Percentiles rank a stretch among this genome's conserved stretches.
These are phyloP conservation scores for Euwallacea similis DNA, from an alignment of 1,140 invertebrate species.

Conservation along the genomic window DNA sequence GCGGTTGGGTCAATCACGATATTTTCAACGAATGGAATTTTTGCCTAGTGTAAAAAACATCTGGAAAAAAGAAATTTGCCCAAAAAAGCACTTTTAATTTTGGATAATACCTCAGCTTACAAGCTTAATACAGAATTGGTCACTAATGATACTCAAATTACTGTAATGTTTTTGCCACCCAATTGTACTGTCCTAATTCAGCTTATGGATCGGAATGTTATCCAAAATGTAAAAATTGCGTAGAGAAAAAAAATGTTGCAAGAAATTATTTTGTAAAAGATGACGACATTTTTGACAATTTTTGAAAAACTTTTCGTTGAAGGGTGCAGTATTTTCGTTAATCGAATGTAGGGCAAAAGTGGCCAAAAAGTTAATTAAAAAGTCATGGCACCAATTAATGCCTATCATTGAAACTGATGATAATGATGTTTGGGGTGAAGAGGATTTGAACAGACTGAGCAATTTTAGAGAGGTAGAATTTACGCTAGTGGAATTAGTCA, in stretches of 20 bases:
- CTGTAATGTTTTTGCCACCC: conserved; percentile 47
- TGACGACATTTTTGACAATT: neutral
- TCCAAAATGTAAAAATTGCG: conserved; percentile 11
- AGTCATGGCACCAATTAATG: neutral
- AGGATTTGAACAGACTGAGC: neutral
- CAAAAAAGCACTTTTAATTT: neutral
- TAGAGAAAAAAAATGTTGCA: neutral
- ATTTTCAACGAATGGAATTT: neutral
- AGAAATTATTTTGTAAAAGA: conserved; percentile 6
- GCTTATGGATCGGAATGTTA: conserved; percentile 53
- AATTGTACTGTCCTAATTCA: conserved; percentile 54
- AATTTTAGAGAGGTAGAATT: neutral
- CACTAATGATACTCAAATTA: neutral
- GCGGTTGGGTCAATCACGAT: conserved; percentile 41
- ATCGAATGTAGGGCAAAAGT: neutral
- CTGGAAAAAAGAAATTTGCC: neutral
- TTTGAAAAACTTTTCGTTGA: conserved; percentile 9
- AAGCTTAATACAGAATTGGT: neutral
- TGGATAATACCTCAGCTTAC: neutral
- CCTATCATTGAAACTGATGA: neutral
- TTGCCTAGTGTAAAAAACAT: neutral
- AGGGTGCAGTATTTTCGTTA: neutral
- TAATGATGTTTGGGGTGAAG: conserved; percentile 6
- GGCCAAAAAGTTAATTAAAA: neutral
- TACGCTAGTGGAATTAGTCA: conserved; percentile 1